Base-by-base conservation (phyloP, 1,140 invertebrate species). In the Drosophila lacteicornis region DNA sequence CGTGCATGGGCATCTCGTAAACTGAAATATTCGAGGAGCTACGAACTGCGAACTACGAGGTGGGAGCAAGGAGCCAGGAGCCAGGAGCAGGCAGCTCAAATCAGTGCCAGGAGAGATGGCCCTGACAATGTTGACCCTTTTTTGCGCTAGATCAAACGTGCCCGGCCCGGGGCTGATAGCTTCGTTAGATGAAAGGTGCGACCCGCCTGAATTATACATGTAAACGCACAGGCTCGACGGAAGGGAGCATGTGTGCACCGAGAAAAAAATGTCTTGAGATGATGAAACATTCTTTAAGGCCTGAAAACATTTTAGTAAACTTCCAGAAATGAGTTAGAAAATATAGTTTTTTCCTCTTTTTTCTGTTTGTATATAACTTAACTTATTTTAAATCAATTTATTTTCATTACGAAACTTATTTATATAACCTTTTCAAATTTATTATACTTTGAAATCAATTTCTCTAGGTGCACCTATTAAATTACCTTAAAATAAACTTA, bases 121-220 rank as follows among this genome's bases (percentile, higher is more conserved):
- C 67, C 70, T 75, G 58, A 75, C 68, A 81, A 75, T 68, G 75
- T 71, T 90, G 85, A 90, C 85, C 85, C 75, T 82, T 85, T 90
- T 85, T 61, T 61, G 66, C 22, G 60, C 63, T 62, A 58, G 40
- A 50, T 74, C 61, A 65, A 82, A 82, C 70, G 69, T 67, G 80
- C 69, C 46, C 30, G 55, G 62, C 55, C 59, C 68, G 17, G 57
- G 53, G 33, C 74, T 61, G 60, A 67, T 59, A 60, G 73, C 53
- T 73, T 59, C 46, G 67, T 59, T 73, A 73, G 43, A 45, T 36
- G 65, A 47, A 84, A 84, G 84, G 85, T 88, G 77, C 63, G 81
- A 73, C 42, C 66, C 63, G 62, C 25, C 55, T 61, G 75, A 90
- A 90, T 85, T 85, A 80, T 77, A 90, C 88, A 90, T 90, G 82